These are phyloP conservation scores for Solenodon paradoxus DNA, from an alignment of 2,113 vertebrate genomes.

Conservation along the genomic window DNA sequence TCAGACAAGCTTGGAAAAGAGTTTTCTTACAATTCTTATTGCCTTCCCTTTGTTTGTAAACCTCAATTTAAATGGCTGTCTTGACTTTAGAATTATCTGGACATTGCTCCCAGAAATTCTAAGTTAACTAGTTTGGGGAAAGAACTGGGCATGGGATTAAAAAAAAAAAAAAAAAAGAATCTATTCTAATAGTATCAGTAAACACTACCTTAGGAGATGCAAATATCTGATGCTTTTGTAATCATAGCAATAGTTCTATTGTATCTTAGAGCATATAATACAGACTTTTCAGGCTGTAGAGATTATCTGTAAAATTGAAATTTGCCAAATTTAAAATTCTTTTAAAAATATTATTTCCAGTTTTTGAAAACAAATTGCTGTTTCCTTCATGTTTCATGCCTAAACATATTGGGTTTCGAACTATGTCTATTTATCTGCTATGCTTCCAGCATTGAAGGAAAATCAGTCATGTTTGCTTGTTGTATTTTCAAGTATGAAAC, in stretches of 20 bases:
- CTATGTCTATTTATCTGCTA: neutral
- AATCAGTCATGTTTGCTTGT: slow-evolving; percentile 23
- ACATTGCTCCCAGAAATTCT: neutral
- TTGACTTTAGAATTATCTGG: neutral
- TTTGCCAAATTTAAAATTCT: neutral
- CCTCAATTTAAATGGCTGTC: neutral
- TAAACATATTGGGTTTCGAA: neutral
- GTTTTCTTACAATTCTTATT: neutral
- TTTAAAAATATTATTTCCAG: neutral
- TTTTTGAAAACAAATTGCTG: neutral
- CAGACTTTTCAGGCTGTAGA: neutral
- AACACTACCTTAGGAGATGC: neutral
- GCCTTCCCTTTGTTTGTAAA: neutral
- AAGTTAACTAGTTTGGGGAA: neutral
- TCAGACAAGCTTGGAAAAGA: neutral
- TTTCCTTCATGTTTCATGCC: neutral
- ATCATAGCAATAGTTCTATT: neutral
- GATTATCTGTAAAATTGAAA: neutral
- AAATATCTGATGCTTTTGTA: neutral
- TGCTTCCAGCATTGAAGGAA: slow-evolving; percentile 23
- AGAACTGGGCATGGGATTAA: neutral
- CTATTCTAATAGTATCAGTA: neutral
- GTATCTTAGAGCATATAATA: neutral
- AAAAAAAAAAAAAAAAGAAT: neutral
- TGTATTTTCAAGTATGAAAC: slow-evolving; percentile 28